Base-by-base conservation (phyloP, 2,797 vertebrate species). In the Valencia hispanica region DNA sequence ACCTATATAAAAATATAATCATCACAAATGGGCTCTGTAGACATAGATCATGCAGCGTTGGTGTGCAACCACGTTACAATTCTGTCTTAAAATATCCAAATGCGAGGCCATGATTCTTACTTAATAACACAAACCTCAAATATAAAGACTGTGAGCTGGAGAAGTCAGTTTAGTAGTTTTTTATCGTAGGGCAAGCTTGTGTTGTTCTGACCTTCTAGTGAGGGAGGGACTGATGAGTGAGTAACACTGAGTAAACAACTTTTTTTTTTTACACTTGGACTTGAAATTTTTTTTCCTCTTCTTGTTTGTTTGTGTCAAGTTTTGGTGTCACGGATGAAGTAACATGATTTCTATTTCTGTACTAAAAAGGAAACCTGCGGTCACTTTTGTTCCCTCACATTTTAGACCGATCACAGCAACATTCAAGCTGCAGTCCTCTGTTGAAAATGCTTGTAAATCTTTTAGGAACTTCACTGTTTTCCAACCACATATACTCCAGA, bases 211-310 rank as follows among this genome's bases (percentile, higher is more conserved):
- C 77, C 68, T 86, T 91, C 81, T 79, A 87, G 83, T 55, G 76
- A 86, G 81, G 83, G 87, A 87, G 89, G 78, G 87, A 86, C 82
- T 78, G 73, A 80, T 77, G 69, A 89, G 71, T 80, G 80, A 77
- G 75, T 79, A 55, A 86, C 80, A 25, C 20, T 25, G 20, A 65
- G 63, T 41, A 82, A 80, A 76, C 18, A 12, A 61, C 85, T 83
- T 82, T 89, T 88, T 88, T n/a, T 89, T 53, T 17, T 2, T 11
- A 88, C 47, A 0, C 59, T 43, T 45, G n/a, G 73, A 72, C 79
- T 82, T 77, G 27, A 48, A n/a, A 77, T 82, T 68, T 51, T 66
- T 79, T 32, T 74, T 53, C 43, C 27, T 74, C 14, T 30, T 45
- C 65, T 32, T 53, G 39, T 59, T 63, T 15, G 15, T 79, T 45